These are phyloP conservation scores for Xestobium rufovillosum DNA, from an alignment of 2,888 invertebrate species.

Conservation along the genomic window DNA sequence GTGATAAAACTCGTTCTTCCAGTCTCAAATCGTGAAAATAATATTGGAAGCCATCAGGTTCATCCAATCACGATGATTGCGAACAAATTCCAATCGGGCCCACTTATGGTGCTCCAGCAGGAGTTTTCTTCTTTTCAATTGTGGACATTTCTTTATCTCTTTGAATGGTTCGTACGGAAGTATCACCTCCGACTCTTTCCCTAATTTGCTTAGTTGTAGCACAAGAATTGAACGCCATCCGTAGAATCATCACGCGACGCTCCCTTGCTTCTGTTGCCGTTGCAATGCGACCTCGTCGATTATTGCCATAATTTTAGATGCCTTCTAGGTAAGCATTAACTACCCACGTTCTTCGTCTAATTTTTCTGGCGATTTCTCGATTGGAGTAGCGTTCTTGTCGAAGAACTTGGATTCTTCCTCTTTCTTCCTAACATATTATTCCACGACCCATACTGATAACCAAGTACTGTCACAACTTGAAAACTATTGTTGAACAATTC, in stretches of 20 bases:
- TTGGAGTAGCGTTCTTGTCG: conserved; percentile 1
- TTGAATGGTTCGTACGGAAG: conserved; percentile 1
- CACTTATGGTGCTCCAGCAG: neutral
- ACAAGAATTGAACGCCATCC: neutral
- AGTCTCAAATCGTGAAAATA: conserved; percentile 3
- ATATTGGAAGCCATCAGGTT: neutral
- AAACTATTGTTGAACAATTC: no score
- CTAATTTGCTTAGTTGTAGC: no score
- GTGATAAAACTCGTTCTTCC: neutral
- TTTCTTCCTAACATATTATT: neutral
- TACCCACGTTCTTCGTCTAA: neutral
- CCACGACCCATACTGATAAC: conserved; percentile 3
- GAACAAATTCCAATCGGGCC: neutral
- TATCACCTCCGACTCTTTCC: no score
- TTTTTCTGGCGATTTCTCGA: neutral
- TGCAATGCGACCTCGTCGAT: neutral
- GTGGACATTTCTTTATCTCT: neutral
- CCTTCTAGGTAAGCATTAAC: conserved; percentile 1
- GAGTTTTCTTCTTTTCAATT: neutral
- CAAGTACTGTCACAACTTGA: no score
- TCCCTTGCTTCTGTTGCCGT: no score
- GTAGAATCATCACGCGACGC: no score
- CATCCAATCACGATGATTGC: neutral
- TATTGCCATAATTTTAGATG: conserved; percentile 1
- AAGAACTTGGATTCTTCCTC: neutral